Conservation (phyloP, 2,888 invertebrate genomes). For the Octodonta nipae region DNA sequence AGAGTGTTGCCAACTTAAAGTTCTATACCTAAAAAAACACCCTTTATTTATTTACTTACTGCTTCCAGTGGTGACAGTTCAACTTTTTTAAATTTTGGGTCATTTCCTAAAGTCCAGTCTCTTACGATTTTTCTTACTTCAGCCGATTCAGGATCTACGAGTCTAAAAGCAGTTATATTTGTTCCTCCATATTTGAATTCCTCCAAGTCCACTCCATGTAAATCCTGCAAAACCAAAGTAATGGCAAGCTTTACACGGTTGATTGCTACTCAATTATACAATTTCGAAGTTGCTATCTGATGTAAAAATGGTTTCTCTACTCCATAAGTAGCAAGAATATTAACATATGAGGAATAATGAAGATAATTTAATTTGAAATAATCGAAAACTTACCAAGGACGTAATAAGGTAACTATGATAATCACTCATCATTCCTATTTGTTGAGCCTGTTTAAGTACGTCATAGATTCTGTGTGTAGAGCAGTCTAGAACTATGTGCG, state of each 20-base stretch:
- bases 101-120: conserved; percentile 62
- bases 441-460: conserved; percentile 84
- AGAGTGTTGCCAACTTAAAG: no score
- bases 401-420: conserved; percentile 89
- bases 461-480: conserved; percentile 73
- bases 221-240: conserved; percentile 48
- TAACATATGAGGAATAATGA: no score
- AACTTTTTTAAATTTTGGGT: conserved; percentile 41
- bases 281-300: not conserved
- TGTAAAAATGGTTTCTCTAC: not conserved
- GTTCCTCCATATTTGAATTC: conserved; percentile 91
- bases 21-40: no score
- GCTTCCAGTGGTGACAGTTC: conserved; percentile 16
- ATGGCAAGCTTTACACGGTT: not conserved
- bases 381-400: conserved; percentile 57
- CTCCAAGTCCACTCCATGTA: conserved; percentile 82
- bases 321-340: no score
- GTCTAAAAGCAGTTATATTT: conserved; percentile 83
- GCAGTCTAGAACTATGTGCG: conserved; percentile 82
- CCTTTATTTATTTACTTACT: conserved; percentile 15
- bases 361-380: no score
- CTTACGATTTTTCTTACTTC: conserved; percentile 64
- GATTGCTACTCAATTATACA: not conserved
- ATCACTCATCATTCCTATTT: conserved; percentile 94
- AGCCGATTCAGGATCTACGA: conserved; percentile 74